These are phyloP conservation scores for Cheilosia vernalis DNA, from an alignment of 2,888 invertebrate species.

Conservation along the genomic window DNA sequence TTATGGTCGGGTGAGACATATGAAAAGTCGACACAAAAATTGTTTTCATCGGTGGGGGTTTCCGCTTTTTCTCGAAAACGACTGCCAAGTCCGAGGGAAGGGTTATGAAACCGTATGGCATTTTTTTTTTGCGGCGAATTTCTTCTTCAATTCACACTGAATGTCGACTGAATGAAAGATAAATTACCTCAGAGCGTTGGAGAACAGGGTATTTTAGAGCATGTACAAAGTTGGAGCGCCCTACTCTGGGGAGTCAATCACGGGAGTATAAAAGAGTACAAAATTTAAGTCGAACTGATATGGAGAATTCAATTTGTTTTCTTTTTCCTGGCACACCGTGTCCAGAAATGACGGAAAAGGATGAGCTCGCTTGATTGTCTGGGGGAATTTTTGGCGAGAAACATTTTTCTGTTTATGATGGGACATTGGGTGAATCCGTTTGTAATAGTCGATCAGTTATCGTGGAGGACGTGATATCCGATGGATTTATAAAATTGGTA, in stretches of 20 bases:
- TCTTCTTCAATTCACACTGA: slow-evolving; percentile 67
- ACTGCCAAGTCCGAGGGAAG: slow-evolving; percentile 17
- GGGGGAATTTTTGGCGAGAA: slow-evolving; percentile 28
- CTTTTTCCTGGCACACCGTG: background rate
- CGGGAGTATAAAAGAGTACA: slow-evolving; percentile 5
- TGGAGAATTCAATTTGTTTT: slow-evolving; percentile 57
- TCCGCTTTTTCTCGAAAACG: slow-evolving; percentile 8
- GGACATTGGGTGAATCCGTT: no score
- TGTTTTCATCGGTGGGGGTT: slow-evolving; percentile 37
- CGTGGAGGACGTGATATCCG: no score
- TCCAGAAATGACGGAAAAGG: slow-evolving; percentile 34
- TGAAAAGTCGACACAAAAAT: slow-evolving; percentile 66
- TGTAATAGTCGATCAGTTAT: no score
- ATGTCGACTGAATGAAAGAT: slow-evolving; percentile 72
- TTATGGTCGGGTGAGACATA: slow-evolving; percentile 67
- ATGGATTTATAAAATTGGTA: no score
- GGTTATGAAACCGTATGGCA: slow-evolving; percentile 47
- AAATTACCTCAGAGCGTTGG: slow-evolving; percentile 70
- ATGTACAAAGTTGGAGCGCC: slow-evolving; percentile 10
- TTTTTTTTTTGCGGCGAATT: slow-evolving; percentile 21
- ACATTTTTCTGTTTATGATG: slow-evolving; percentile 57
- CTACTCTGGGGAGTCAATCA: slow-evolving; percentile 58
- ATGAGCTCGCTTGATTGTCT: slow-evolving; percentile 31
- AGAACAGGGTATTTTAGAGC: slow-evolving; percentile 28
- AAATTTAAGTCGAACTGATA: slow-evolving; percentile 43